Base-by-base conservation (phyloP, 2,888 invertebrate genomes). In the Sepioteuthis lessoniana region DNA sequence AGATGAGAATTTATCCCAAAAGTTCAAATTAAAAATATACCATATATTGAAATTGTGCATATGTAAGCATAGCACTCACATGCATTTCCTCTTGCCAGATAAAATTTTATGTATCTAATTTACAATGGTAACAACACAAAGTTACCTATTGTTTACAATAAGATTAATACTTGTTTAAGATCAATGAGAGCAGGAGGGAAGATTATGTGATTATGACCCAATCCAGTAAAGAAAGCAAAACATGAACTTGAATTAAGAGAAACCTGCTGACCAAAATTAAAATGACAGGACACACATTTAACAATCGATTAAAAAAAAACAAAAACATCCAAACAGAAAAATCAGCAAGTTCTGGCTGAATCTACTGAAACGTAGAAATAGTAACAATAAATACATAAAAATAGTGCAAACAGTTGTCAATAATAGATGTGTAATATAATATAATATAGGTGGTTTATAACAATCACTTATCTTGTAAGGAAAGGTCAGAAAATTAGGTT, bases 281-380 rank as follows among this genome's bases (percentile, higher is more conserved):
- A 55, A 21, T 4, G 21, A 76, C 13, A 76, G n/a, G 76, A 76
- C 76, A 76, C 50, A 55, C 50, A 55, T 76, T 76, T 21, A 76
- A 55, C 50, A 76, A 76, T n/a, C n/a, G 21, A n/a, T 76, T n/a
- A 76, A 76, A 76, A 55, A n/a, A n/a, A n/a, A n/a, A n/a, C n/a
- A n/a, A n/a, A 55, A n/a, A 76, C 31, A 76, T 76, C 76, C 76
- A 76, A 76, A 76, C 76, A 76, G n/a, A n/a, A 76, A 60, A 76
- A 76, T 76, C 76, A 76, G 25, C 25, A 55, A 55, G 76, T 76
- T 76, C n/a, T 76, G 76, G 76, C 76, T 76, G 76, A 76, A 13
- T 76, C 76, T 76, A 76, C 76, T 76, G 76, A 76, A 76, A 76
- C n/a, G n/a, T n/a, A 76, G 76, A 76, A 76, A 76, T 76, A 76